Conservation (phyloP, 2,888 invertebrate genomes). For the Pammene fasciana region DNA sequence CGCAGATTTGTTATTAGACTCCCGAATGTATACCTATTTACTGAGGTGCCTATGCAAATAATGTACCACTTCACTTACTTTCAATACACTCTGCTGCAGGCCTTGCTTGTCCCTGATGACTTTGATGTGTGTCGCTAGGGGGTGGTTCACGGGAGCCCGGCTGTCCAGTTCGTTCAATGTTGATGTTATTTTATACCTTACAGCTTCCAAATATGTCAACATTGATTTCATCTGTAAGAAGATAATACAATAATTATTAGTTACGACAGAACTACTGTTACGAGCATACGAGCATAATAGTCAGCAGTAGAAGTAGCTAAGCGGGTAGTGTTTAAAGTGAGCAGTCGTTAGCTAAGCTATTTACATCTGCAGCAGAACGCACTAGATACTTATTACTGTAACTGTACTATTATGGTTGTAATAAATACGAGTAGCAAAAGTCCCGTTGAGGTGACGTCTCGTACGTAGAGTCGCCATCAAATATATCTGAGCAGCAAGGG, state of each 20-base stretch:
- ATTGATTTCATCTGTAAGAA: constrained; percentile 92
- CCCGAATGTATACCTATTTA: not conserved
- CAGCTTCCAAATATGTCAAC: constrained; percentile 95
- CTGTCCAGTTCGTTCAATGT: constrained; percentile 92
- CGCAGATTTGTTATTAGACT: too few species aligned
- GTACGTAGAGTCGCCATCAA: too few species aligned
- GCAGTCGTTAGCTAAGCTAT: too few species aligned
- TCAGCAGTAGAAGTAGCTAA: too few species aligned
- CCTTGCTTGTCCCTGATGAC: constrained; percentile 95
- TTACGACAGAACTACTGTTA: not conserved
- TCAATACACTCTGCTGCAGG: constrained; percentile 92
- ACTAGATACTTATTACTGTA: too few species aligned
- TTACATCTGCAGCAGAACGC: too few species aligned
- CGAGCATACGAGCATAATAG: too few species aligned
- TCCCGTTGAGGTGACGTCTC: too few species aligned
- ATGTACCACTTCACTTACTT: constrained; percentile 74
- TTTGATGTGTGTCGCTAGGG: constrained; percentile 93
- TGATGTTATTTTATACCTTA: constrained; percentile 93
- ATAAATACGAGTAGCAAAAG: too few species aligned
- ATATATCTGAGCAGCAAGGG: too few species aligned
- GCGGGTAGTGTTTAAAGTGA: too few species aligned
- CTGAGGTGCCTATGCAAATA: not conserved
- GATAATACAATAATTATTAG: not conserved
- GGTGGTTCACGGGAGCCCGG: constrained; percentile 89
- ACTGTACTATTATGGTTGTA: too few species aligned